Percentiles rank a stretch among this genome's conserved stretches.
Conservation (phyloP, 2,888 invertebrate genomes). For the Cerastoderma edule region DNA sequence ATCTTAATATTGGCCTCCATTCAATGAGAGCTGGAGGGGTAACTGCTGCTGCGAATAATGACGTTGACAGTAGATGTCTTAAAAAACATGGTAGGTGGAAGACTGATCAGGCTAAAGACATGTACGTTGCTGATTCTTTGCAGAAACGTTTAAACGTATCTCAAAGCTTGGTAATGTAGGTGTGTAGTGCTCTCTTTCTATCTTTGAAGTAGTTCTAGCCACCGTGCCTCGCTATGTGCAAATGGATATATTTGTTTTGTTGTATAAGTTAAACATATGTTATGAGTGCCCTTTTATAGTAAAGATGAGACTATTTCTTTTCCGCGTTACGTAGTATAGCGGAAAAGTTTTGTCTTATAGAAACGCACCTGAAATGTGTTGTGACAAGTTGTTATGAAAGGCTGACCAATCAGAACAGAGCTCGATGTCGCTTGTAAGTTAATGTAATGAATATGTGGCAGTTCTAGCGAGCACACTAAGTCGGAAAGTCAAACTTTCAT, state of each 20-base stretch:
- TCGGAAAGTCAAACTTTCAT: no score
- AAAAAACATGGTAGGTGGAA: constrained; percentile 40
- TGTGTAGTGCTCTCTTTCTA: neutral
- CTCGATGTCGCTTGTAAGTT: no score
- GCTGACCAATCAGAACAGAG: no score
- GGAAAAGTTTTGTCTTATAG: no score
- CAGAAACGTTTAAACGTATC: constrained; percentile 8
- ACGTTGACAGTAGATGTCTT: constrained; percentile 27
- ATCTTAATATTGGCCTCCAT: constrained; percentile 41
- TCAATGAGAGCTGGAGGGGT: constrained; percentile 30
- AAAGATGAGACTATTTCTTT: neutral
- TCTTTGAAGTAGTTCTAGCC: neutral
- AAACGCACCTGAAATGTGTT: no score
- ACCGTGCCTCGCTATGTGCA: neutral
- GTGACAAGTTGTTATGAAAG: no score
- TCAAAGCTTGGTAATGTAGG: constrained; percentile 5
- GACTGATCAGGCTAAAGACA: constrained; percentile 16
- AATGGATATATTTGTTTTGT: neutral
- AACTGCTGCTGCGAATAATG: constrained; percentile 31
- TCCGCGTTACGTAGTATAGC: neutral
- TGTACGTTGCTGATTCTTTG: constrained; percentile 13
- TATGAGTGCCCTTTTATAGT: neutral
- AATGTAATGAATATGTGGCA: no score
- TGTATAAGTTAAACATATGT: neutral
- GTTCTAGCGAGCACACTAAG: no score